A percentile compares a stretch with the other conserved stretches of the same genome.
phyloP scores from a whole-genome alignment of 2,888 invertebrate genomes.

The Nomada lathburiana region DNA sequence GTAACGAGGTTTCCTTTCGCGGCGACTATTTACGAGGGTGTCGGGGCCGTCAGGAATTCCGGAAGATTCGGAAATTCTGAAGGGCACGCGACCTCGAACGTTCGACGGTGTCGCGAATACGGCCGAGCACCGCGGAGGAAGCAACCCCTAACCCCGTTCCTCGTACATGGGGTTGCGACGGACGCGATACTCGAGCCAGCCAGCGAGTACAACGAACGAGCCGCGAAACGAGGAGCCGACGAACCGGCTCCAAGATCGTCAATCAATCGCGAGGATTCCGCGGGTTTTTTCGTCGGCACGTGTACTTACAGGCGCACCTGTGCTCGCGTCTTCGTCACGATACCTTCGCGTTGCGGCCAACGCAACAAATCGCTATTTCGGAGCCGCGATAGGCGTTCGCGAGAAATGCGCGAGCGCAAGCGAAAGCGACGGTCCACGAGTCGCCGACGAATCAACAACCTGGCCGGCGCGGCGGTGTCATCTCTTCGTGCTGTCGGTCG shows the following conservation, averaged over 20 bases:
- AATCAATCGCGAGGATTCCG: slow-evolving; percentile 42
- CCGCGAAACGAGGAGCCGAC: background rate
- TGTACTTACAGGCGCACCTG: too few relatives aligned
- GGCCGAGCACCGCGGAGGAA: background rate
- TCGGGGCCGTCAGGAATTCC: slow-evolving; percentile 3
- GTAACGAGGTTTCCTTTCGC: background rate
- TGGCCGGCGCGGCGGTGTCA: slow-evolving; percentile 3
- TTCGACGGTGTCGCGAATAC: background rate
- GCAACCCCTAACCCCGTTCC: background rate
- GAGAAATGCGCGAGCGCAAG: slow-evolving; percentile 42
- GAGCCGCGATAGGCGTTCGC: slow-evolving; percentile 40
- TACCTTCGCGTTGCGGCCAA: slow-evolving; percentile 37
- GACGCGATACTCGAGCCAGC: background rate
- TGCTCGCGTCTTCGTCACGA: background rate
- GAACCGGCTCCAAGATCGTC: slow-evolving; percentile 36
- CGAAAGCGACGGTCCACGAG: slow-evolving; percentile 22
- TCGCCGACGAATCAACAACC: slow-evolving; percentile 51
- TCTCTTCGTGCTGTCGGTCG: slow-evolving; percentile 47
- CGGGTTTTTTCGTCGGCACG: slow-evolving; percentile 36
- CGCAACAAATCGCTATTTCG: slow-evolving; percentile 30
- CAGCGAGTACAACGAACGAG: background rate
- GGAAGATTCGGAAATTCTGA: slow-evolving; percentile 20
- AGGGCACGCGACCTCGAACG: slow-evolving; percentile 3
- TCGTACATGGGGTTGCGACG: too few relatives aligned
- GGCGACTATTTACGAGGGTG: background rate